Evolutionary conservation across 1,140 invertebrate genomes (phyloP).

Genomic region (Drosophila cardini): DNA sequence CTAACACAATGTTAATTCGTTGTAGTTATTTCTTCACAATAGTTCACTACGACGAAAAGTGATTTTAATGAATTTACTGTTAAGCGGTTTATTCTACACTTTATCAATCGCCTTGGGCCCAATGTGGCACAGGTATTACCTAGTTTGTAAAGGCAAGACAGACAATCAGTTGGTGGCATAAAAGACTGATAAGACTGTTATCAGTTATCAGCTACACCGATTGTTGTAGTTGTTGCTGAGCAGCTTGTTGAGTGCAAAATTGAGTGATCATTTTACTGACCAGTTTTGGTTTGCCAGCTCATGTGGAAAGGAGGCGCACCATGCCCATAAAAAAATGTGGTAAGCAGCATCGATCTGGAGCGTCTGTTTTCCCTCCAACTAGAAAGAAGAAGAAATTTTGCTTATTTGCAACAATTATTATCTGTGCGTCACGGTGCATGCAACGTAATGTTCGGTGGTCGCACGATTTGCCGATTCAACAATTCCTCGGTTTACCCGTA

Average conservation of each 20-base stretch:
- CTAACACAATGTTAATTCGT: neutral
- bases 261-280: slow-evolving; percentile 30
- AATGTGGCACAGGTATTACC: slow-evolving; percentile 18
- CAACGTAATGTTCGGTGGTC: slow-evolving; percentile 32
- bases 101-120: slow-evolving; percentile 37
- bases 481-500: too few relatives aligned
- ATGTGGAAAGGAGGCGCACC: slow-evolving; percentile 40
- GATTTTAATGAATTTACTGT: slow-evolving; percentile 17
- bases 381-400: neutral
- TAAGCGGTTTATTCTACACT: slow-evolving; percentile 14
- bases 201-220: slow-evolving; percentile 14
- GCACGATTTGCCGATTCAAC: slow-evolving; percentile 10
- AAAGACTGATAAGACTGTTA: slow-evolving; percentile 35
- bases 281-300: slow-evolving; percentile 56
- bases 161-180: slow-evolving; percentile 32
- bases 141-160: slow-evolving; percentile 2
- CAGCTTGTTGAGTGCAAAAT: slow-evolving; percentile 3
- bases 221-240: neutral
- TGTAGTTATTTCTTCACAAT: too few relatives aligned
- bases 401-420: slow-evolving; percentile 55
- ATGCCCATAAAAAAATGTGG: slow-evolving; percentile 41
- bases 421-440: slow-evolving; percentile 24
- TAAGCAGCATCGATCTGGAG: slow-evolving; percentile 15
- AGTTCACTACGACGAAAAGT: neutral
- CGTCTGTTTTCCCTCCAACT: slow-evolving; percentile 8